phyloP scores from a whole-genome alignment of 1,140 invertebrate species.

The Trichonephila clavipes region DNA sequence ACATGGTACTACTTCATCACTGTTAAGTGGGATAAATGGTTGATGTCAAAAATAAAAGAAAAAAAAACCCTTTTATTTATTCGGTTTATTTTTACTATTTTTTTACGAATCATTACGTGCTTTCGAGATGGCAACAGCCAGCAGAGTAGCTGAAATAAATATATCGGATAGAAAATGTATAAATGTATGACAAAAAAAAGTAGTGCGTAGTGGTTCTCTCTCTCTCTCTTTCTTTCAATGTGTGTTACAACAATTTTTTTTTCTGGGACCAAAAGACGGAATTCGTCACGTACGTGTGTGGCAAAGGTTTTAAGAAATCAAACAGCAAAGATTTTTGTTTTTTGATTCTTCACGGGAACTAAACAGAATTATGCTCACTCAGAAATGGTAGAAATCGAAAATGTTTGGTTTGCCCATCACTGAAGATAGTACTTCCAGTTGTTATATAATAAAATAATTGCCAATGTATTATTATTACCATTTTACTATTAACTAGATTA shows the following conservation, averaged over 20 bases:
- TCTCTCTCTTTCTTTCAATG: not conserved
- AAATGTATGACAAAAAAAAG: not conserved
- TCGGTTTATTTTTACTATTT: not conserved
- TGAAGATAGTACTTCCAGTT: too few relatives aligned
- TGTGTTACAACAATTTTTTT: not conserved
- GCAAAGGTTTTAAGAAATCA: conserved; percentile 3
- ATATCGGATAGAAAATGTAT: not conserved
- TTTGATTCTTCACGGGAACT: not conserved
- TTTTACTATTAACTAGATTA: too few relatives aligned
- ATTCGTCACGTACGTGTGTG: not conserved
- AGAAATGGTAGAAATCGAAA: not conserved
- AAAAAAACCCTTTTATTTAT: conserved; percentile 10
- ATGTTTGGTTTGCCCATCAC: not conserved
- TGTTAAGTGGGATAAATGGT: conserved; percentile 62
- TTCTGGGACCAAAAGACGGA: not conserved
- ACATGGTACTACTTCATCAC: conserved; percentile 58
- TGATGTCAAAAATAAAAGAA: conserved; percentile 46
- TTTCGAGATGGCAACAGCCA: conserved; percentile 43
- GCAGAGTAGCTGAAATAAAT: conserved; percentile 34
- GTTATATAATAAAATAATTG: too few relatives aligned
- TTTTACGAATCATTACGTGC: conserved; percentile 47
- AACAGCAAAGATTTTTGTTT: not conserved
- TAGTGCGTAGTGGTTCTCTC: not conserved
- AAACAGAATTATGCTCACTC: not conserved
- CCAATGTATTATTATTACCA: too few relatives aligned